Evolutionary conservation across 1,140 invertebrate species (phyloP).

Genomic region (Sarcophaga bullata): DNA sequence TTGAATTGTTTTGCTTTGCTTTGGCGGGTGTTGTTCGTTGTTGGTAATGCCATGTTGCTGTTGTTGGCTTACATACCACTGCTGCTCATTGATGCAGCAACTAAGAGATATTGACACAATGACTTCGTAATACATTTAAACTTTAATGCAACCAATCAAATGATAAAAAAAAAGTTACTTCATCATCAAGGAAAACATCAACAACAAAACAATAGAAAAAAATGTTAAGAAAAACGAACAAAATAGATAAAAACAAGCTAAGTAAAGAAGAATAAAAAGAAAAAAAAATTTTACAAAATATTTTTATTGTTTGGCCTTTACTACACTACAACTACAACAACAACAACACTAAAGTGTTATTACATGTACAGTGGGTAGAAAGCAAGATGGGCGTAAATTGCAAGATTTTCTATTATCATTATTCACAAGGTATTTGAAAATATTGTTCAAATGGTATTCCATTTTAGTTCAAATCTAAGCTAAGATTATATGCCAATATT

Average conservation of each 20-base stretch:
- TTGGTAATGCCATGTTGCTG: background rate
- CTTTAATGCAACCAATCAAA: background rate
- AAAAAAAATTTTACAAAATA: too few relatives aligned
- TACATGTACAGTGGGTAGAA: too few relatives aligned
- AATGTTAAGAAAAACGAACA: background rate
- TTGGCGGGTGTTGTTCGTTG: background rate
- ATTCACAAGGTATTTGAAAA: too few relatives aligned
- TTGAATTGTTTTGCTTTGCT: background rate
- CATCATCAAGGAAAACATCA: background rate
- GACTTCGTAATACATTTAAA: constrained; percentile 19
- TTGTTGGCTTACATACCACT: constrained; percentile 8
- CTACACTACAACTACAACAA: too few relatives aligned
- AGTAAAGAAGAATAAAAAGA: too few relatives aligned
- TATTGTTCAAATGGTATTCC: too few relatives aligned
- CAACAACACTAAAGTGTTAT: too few relatives aligned
- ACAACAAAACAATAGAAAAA: background rate
- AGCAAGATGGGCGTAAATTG: too few relatives aligned
- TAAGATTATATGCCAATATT: too few relatives aligned
- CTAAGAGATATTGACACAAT: constrained; percentile 13
- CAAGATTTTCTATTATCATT: too few relatives aligned
- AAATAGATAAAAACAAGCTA: background rate
- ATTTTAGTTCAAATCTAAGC: too few relatives aligned
- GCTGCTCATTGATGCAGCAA: constrained; percentile 17
- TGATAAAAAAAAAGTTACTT: background rate
- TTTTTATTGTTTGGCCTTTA: too few relatives aligned